A percentile compares a stretch with the other conserved stretches of the same genome.
Conservation (phyloP, 2,113 vertebrate species). For the Nerophis lumbriciformis region DNA sequence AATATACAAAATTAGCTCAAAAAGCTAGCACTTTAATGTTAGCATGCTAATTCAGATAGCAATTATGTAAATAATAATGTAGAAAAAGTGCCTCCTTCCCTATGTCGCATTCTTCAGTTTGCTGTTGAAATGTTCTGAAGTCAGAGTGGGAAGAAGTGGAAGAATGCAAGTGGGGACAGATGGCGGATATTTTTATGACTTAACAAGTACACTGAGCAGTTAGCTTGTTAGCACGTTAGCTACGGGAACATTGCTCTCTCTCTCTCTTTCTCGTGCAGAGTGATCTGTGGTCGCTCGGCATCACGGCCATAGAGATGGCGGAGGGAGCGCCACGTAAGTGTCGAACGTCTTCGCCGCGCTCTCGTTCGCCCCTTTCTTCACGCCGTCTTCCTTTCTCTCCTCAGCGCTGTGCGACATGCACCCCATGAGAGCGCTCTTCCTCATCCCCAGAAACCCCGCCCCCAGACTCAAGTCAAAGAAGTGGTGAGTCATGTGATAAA, state of each 20-base stretch:
- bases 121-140: neutral
- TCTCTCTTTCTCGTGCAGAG: constrained; percentile 74
- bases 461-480: constrained; percentile 97
- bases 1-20: too few species aligned
- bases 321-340: constrained; percentile 98
- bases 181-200: constrained; percentile 28
- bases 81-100: too few species aligned
- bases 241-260: constrained; percentile 36
- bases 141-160: neutral
- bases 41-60: too few species aligned
- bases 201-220: constrained; percentile 35
- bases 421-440: constrained; percentile 97
- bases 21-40: too few species aligned
- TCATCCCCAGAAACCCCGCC: constrained; percentile 95
- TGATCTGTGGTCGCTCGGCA: constrained; percentile 96
- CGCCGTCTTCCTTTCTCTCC: constrained; percentile 12
- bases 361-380: neutral
- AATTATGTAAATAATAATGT: too few species aligned
- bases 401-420: constrained; percentile 98
- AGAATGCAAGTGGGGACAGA: neutral
- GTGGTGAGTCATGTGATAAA: constrained; percentile 77
- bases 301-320: constrained; percentile 98
- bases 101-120: neutral
- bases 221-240: constrained; percentile 19
- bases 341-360: neutral